Evolutionary conservation across 2,113 vertebrate genomes (phyloP), one percentile per base, ranked within the genome.

Genomic region (Chitala chitala): DNA sequence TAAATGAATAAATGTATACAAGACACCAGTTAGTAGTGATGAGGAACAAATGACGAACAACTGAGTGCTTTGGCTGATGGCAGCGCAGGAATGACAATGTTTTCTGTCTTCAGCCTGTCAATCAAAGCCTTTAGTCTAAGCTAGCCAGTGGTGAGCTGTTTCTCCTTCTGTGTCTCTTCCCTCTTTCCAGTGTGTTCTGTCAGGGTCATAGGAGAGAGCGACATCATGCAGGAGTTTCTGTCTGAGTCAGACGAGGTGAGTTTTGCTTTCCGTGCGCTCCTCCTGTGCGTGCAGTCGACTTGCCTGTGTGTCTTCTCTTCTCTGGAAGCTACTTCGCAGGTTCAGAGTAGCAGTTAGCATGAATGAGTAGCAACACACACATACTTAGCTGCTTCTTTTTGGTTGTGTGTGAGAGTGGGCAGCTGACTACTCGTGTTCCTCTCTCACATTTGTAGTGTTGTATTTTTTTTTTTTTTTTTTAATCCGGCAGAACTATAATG

Each of bases 141-240:
- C 8, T 17, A 33, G 3, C 5, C 22, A 6, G 17, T 36, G 51
- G 36, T 17, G 31, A 51, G 33, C 4, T 40, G 42, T 48, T 24
- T 64, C 31, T 40, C 55, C 26, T 15, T 63, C 63, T 13, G 1
- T 72, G n/a, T 0, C 78, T 24, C 54, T 51, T 76, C 50, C 76
- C 55, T 83, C 9, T 74, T 74, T 3, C 0, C 87, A 99, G 96
- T 96, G 9, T 99, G 96, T 71, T 98, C 97, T 3, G 95, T 98
- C 66, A 91, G 95, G 6, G 93, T 97, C 61, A 95, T 99, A 1
- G 96, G 96, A 2, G 97, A 99, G 87, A 97, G 97, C 17, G 97
- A 99, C 85, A 93, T 98, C 88, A 95, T 99, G 94, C 97, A 99
- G 80, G 97, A 99, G 71, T 99, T 99, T 86, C 89, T 99, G 5